A percentile compares a stretch with the other conserved stretches of the same genome.
Evolutionary conservation across 2,888 invertebrate species (phyloP).

Genomic region (Caradrina clavipalpis): DNA sequence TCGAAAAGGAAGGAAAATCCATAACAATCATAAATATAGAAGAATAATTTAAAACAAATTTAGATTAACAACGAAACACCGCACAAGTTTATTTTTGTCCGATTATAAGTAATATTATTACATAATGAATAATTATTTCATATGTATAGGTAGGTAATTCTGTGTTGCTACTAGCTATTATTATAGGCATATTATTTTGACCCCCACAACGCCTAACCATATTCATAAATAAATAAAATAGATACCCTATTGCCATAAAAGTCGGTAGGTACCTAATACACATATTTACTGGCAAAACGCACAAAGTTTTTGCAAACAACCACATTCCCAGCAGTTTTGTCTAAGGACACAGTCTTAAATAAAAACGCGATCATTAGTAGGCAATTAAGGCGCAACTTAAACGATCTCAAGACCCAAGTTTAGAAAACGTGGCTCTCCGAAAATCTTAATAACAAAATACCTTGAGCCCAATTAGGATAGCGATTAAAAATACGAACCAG

Average conservation of each 20-base stretch:
- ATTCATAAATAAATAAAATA: too few species aligned
- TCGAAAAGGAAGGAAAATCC: constrained; percentile 36
- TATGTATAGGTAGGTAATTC: background rate
- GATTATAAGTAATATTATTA: too few species aligned
- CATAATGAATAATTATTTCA: constrained; percentile 7
- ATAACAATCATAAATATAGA: background rate
- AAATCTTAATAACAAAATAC: constrained; percentile 34
- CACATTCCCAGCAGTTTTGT: background rate
- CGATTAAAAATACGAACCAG: constrained; percentile 39
- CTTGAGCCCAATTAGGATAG: constrained; percentile 47
- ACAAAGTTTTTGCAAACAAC: background rate
- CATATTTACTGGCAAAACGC: background rate
- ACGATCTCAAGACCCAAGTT: constrained; percentile 21
- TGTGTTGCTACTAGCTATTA: background rate
- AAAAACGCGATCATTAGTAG: constrained; percentile 23
- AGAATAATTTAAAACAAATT: constrained; percentile 4
- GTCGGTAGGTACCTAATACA: background rate
- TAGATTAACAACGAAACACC: constrained; percentile 9
- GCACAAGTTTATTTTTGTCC: constrained; percentile 16
- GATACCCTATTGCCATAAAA: too few species aligned
- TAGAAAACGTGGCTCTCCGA: constrained; percentile 28
- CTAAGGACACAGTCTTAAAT: constrained; percentile 6
- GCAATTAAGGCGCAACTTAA: constrained; percentile 24
- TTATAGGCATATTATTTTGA: background rate
- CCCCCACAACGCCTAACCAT: background rate